A percentile compares a stretch with the other conserved stretches of the same genome.
Evolutionary conservation across 1,140 invertebrate genomes (phyloP).

Genomic region (Cyphomyrmex costatus): DNA sequence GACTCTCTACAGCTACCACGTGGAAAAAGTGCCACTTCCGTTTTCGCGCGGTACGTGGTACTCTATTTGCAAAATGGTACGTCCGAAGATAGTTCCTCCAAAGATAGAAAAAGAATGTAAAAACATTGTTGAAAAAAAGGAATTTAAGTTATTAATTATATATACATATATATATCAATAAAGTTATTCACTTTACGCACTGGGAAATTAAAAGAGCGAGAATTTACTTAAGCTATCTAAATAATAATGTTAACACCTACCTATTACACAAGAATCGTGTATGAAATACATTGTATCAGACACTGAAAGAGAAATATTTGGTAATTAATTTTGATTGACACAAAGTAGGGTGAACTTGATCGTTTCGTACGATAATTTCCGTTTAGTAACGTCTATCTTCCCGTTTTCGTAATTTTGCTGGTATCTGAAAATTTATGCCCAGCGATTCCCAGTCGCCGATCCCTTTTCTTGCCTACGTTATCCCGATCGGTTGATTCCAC

Average conservation of each 20-base stretch:
- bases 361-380: not conserved
- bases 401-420: not conserved
- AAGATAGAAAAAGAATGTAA: not conserved
- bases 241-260: too few relatives aligned
- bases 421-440: slow-evolving; percentile 8
- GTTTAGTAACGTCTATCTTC: not conserved
- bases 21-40: slow-evolving; percentile 15
- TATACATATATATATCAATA: not conserved
- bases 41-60: not conserved
- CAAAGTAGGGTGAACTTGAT: not conserved
- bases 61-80: slow-evolving; percentile 37
- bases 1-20: not conserved
- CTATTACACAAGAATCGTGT: too few relatives aligned
- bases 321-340: not conserved
- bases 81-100: not conserved
- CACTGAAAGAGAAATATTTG: too few relatives aligned
- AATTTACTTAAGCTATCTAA: too few relatives aligned
- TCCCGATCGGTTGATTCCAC: slow-evolving; percentile 23
- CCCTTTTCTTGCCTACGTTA: slow-evolving; percentile 11
- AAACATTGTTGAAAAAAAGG: too few relatives aligned
- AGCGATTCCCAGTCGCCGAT: not conserved
- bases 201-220: too few relatives aligned
- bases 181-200: not conserved
- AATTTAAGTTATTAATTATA: not conserved
- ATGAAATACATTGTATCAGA: too few relatives aligned